Evolutionary conservation across 2,113 vertebrate genomes (phyloP).

Genomic region (Apus apus): DNA sequence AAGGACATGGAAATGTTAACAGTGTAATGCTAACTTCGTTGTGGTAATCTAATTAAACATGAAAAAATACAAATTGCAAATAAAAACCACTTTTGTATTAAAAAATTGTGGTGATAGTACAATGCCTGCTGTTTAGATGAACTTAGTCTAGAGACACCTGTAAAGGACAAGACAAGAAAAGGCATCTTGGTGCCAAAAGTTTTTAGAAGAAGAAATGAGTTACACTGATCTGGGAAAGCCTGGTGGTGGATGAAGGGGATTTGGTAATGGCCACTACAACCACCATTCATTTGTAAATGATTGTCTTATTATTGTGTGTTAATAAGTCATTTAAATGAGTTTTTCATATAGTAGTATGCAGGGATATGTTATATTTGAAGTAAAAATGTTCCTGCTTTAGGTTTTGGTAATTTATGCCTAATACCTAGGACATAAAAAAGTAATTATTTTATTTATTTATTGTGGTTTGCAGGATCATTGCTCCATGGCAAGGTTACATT

Average conservation of each 20-base stretch:
- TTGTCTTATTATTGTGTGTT: not conserved
- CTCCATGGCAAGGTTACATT: conserved; percentile 40
- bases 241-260: not conserved
- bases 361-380: not conserved
- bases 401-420: conserved; percentile 7
- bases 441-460: conserved; percentile 42
- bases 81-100: not conserved
- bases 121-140: not conserved
- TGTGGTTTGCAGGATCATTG: conserved; percentile 25
- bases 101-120: not conserved
- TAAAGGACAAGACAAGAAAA: conserved; percentile 2
- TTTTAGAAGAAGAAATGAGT: conserved; percentile 3
- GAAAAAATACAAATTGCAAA: not conserved
- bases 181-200: not conserved
- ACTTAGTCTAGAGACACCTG: not conserved
- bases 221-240: not conserved
- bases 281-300: not conserved
- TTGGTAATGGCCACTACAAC: not conserved
- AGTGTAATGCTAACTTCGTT: not conserved
- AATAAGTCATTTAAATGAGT: not conserved
- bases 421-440: not conserved
- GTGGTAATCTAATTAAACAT: not conserved
- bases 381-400: not conserved
- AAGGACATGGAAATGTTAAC: not conserved
- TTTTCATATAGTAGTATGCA: not conserved